Percentiles rank a stretch among this genome's conserved stretches.
These are phyloP conservation scores for Verasper variegatus DNA, from an alignment of 2,113 vertebrate species.

Conservation along the genomic window DNA sequence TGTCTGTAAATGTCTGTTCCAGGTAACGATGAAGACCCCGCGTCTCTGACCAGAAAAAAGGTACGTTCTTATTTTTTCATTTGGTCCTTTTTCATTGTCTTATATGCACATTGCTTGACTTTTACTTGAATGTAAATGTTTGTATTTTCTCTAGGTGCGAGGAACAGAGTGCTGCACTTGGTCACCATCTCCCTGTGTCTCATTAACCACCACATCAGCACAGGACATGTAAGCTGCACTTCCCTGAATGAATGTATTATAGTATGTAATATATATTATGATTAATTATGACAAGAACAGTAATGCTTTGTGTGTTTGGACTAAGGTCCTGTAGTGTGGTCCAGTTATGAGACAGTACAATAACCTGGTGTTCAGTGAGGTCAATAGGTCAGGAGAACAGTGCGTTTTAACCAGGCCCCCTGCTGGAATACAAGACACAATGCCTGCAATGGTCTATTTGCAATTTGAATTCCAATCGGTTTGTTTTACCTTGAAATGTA, in stretches of 20 bases:
- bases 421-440: not conserved
- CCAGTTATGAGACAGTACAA: not conserved
- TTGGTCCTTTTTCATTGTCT: no score
- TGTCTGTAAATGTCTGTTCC: constrained; percentile 25
- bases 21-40: constrained; percentile 83
- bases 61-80: constrained; percentile 64
- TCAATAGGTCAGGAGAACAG: not conserved
- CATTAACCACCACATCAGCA: constrained; percentile 48
- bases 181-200: constrained; percentile 56
- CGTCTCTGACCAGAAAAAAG: constrained; percentile 84
- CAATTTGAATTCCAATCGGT: not conserved
- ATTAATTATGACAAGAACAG: not conserved
- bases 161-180: constrained; percentile 69
- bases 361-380: not conserved
- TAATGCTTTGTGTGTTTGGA: not conserved
- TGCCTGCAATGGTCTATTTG: not conserved
- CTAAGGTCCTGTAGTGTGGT: not conserved
- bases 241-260: not conserved
- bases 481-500: no score
- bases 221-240: constrained; percentile 74
- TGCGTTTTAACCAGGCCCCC: not conserved
- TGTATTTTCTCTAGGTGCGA: constrained; percentile 62
- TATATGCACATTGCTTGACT: rapidly evolving
- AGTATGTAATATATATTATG: not conserved
- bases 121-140: not conserved